Base-by-base conservation (phyloP, 2,888 invertebrate genomes). In the Noctua janthina region DNA sequence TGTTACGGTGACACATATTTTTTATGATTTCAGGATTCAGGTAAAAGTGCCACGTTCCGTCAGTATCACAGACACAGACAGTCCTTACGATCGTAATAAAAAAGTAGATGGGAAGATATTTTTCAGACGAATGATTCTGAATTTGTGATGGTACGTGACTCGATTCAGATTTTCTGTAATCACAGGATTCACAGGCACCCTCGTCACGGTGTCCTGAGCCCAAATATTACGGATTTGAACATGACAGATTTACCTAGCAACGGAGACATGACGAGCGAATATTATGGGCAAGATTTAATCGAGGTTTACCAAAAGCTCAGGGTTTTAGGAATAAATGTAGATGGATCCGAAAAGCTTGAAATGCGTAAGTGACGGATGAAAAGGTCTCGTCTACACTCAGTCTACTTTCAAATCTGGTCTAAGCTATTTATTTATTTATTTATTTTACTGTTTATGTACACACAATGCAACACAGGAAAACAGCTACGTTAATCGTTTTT, bases 61-160 rank as follows among this genome's bases (percentile, higher is more conserved):
- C 54, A 49, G 20, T 79, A 79, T 79, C 72, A 59, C 15, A 46
- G n/a, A 46, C 8, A n/a, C 66, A 76, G 79, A 43, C 39, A n/a
- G 64, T 49, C 74, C 79, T 76, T 78, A 83, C 39, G 72, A 64
- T 77, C 51, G 56, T 78, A 82, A 85, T 82, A 82, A 78, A 87
- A 80, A 82, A 51, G 66, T 56, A 79, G 68, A 70, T 15, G 23
- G 20, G 56, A 56, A 56, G 74, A 86, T 78, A 86, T 78, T 85
- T 79, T 79, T 46, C 78, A 78, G 49, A 46, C 73, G 75, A 82
- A 88, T 85, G 74, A 79, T 84, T 76, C 62, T 83, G 74, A 79
- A 79, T 79, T 78, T 83, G 76, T 49, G 71, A 74, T 81, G 43
- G 51, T 78, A 88, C 88, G 87, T 88, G 87, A 87, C 82, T 86